These are phyloP conservation scores for Numida meleagris DNA, from an alignment of 2,113 vertebrate genomes.

Conservation along the genomic window DNA sequence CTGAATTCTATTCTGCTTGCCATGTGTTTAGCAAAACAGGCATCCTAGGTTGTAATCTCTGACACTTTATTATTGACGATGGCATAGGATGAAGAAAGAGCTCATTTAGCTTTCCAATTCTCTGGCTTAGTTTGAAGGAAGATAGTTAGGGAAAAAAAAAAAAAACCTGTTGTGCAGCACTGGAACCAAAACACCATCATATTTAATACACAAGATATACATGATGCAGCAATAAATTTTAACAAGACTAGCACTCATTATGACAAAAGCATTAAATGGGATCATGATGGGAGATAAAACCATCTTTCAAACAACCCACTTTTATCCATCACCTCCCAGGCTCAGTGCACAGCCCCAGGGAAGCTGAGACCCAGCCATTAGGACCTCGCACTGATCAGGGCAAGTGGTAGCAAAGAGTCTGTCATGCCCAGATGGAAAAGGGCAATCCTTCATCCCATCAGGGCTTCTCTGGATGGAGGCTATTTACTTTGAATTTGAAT, in stretches of 20 bases:
- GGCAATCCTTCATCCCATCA: not conserved
- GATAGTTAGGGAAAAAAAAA: not conserved
- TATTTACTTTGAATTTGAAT: constrained; percentile 25
- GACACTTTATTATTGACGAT: not conserved
- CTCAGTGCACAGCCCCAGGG: fast-evolving
- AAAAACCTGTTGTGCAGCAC: fast-evolving
- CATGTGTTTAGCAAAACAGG: not conserved
- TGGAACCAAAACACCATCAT: not conserved
- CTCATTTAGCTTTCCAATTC: not conserved
- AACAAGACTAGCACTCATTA: not conserved
- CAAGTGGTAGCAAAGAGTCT: not conserved
- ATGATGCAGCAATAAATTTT: not conserved
- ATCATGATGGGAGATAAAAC: not conserved
- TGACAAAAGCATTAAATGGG: not conserved
- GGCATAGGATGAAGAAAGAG: not conserved
- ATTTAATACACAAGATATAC: not conserved
- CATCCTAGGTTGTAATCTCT: not conserved
- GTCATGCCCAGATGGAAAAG: not conserved
- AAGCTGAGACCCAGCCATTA: fast-evolving
- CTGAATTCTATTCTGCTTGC: not conserved
- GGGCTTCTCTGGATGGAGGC: not conserved
- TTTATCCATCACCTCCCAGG: not conserved
- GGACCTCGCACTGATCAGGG: not conserved
- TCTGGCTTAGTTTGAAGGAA: not conserved
- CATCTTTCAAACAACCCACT: not conserved